Conservation (phyloP, 2,113 vertebrate genomes). For the Coryphaenoides rupestris region DNA sequence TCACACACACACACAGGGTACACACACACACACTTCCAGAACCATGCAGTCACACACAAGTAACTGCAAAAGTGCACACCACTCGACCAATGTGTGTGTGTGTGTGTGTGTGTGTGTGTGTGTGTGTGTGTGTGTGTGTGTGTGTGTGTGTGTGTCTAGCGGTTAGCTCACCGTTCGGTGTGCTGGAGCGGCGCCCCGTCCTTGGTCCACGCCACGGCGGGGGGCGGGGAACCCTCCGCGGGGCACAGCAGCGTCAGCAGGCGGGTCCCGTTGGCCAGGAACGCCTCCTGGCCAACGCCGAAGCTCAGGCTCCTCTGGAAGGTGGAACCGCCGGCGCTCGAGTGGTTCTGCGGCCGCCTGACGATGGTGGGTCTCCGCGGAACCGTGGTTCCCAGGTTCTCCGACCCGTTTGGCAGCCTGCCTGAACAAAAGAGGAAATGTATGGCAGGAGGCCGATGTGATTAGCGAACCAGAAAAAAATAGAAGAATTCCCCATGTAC, state of each 20-base stretch:
- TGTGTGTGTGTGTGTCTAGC: no score
- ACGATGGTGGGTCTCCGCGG: conserved; percentile 62
- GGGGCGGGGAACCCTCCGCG: conserved; percentile 52
- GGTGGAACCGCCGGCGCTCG: conserved; percentile 43
- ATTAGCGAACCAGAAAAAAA: no score
- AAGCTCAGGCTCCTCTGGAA: conserved; percentile 78
- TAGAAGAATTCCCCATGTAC: no score
- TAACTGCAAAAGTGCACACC: no score
- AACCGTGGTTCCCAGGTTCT: conserved; percentile 23
- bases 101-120: no score
- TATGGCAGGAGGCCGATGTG: not conserved
- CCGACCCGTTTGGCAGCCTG: conserved; percentile 62
- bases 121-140: no score
- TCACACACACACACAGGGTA: no score
- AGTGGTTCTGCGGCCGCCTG: conserved; percentile 64
- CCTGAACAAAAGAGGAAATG: conserved; percentile 23
- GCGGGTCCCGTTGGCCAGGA: conserved; percentile 75
- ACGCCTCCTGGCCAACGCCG: conserved; percentile 71
- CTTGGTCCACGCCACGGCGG: conserved; percentile 81
- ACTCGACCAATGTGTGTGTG: no score
- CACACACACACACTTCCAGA: no score
- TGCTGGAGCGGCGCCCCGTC: conserved; percentile 72
- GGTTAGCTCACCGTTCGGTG: conserved; percentile 70
- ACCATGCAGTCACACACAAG: no score
- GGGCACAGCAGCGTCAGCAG: conserved; percentile 76